Conservation (phyloP, 2,888 invertebrate species). For the Tupiocoris notatus region DNA sequence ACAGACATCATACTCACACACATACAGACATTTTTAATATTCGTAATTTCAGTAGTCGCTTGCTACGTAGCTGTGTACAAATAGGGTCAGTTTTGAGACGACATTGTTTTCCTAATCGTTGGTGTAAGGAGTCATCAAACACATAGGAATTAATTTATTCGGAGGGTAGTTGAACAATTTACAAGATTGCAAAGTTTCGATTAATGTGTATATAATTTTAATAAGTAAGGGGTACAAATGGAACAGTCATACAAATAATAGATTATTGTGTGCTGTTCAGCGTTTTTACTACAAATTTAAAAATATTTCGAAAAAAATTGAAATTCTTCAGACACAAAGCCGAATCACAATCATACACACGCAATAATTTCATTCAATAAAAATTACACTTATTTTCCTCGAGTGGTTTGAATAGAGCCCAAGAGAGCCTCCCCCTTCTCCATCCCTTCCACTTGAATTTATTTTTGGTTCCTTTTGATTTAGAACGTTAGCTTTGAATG, state of each 20-base stretch:
- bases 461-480: conserved; percentile 23
- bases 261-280: conserved; percentile 23
- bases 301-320: not conserved
- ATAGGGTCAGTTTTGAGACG: conserved; percentile 16
- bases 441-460: conserved; percentile 11
- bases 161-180: conserved; percentile 8
- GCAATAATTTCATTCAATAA: not conserved
- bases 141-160: not conserved
- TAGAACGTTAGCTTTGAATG: too few relatives aligned
- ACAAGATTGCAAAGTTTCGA: conserved; percentile 9
- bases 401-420: conserved; percentile 1
- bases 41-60: conserved; percentile 14
- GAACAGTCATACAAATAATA: not conserved
- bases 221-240: not conserved
- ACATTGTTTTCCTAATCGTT: not conserved
- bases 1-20: conserved; percentile 44
- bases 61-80: conserved; percentile 5
- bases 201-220: conserved; percentile 31
- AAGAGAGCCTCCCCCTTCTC: not conserved
- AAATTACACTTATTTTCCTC: conserved; percentile 10
- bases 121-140: not conserved
- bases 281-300: conserved; percentile 25
- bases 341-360: conserved; percentile 7
- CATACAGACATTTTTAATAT: conserved; percentile 30
- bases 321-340: conserved; percentile 3